Percentiles rank a stretch among this genome's conserved stretches.
Evolutionary conservation across 92 coral and sea anemone genomes (phyloP).

Genomic region (Ricordea florida): DNA sequence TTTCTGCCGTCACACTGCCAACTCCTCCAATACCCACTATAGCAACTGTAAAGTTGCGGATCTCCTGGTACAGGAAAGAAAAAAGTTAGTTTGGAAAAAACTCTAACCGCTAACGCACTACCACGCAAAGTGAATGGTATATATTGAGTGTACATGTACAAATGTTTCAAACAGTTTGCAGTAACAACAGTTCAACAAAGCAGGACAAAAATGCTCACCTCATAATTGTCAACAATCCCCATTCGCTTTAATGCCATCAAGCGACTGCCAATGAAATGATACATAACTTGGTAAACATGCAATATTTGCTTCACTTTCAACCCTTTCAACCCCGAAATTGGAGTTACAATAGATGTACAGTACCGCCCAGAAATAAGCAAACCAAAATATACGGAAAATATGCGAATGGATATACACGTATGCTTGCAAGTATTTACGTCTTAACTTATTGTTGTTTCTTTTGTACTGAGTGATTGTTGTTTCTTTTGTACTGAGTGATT

Average conservation of each 20-base stretch:
- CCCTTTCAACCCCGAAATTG: no score
- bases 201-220: slow-evolving; percentile 47
- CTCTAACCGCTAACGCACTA: background rate
- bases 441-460: no score
- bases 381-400: no score
- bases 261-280: slow-evolving; percentile 68
- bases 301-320: background rate
- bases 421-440: no score
- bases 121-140: no score
- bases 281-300: background rate
- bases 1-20: slow-evolving; percentile 98
- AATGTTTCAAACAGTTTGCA: no score
- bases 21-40: slow-evolving; percentile 99
- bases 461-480: no score
- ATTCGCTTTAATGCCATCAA: slow-evolving; percentile 98
- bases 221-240: slow-evolving; percentile 99
- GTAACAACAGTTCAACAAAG: background rate
- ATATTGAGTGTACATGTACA: no score
- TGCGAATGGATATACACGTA: no score
- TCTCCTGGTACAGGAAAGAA: slow-evolving; percentile 44
- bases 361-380: no score
- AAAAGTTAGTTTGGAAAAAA: background rate
- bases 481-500: no score
- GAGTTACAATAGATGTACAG: no score
- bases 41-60: slow-evolving; percentile 85